A percentile compares a stretch with the other conserved stretches of the same genome.
Evolutionary conservation across 2,797 vertebrate species (phyloP).

Genomic region (Heterohyrax brucei): DNA sequence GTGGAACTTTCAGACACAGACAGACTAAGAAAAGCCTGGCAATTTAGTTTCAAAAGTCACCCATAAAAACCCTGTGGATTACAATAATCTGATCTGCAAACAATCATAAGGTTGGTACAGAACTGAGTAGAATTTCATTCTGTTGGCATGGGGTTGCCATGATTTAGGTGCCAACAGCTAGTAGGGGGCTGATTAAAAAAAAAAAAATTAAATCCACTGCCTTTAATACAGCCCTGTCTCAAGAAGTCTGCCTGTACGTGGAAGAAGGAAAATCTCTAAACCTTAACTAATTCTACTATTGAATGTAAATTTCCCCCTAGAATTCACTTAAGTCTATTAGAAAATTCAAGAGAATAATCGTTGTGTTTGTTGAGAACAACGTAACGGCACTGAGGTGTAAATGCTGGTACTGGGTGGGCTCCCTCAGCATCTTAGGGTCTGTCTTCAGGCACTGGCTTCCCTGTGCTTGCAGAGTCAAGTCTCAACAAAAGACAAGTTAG

Average conservation of each 20-base stretch:
- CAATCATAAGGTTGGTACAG: neutral
- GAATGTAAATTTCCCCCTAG: neutral
- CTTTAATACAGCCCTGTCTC: slow-evolving; percentile 10
- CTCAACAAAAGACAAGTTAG: neutral
- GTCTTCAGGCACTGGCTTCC: neutral
- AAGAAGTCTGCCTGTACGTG: neutral
- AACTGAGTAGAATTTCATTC: neutral
- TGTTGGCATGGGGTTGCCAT: neutral
- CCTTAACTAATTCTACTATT: neutral
- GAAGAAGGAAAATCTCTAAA: neutral
- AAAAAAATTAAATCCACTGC: slow-evolving; percentile 9
- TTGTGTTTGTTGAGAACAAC: neutral
- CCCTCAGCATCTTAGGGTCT: neutral
- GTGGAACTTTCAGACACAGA: neutral
- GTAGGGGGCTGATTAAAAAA: neutral
- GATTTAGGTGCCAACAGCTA: neutral
- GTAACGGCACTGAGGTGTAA: neutral
- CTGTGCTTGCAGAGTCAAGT: neutral
- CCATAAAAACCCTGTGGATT: too few relatives aligned
- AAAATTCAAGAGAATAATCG: slow-evolving; percentile 10
- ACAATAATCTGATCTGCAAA: too few relatives aligned
- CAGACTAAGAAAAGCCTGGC: neutral
- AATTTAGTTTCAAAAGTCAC: neutral
- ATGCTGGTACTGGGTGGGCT: neutral
- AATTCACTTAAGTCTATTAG: neutral